Conservation (phyloP, 2,888 invertebrate species). For the Isoperla grammatica region DNA sequence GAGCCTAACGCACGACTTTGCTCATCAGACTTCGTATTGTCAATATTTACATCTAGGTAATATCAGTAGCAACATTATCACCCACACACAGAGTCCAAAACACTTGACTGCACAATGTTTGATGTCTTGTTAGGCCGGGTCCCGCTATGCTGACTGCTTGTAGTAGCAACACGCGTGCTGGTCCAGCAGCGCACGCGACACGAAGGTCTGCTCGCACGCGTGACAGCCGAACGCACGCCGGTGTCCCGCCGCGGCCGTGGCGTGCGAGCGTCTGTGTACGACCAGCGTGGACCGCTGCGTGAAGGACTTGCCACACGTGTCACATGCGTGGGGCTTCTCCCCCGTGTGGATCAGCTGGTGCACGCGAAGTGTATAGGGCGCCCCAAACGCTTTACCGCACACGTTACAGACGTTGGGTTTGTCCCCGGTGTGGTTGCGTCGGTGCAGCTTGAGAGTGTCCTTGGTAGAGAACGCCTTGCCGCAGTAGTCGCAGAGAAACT, state of each 20-base stretch:
- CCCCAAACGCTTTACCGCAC: constrained; percentile 25
- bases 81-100: no score
- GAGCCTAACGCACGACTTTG: no score
- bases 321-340: constrained; percentile 36
- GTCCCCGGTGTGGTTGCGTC: constrained; percentile 32
- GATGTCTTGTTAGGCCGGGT: no score
- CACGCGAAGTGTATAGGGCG: constrained; percentile 34
- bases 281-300: constrained; percentile 38
- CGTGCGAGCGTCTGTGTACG: constrained; percentile 25
- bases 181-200: constrained; percentile 38
- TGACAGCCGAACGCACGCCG: constrained; percentile 23
- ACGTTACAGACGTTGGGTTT: constrained; percentile 24
- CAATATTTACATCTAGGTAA: no score
- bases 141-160: no score
- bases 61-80: no score
- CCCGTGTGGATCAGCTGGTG: constrained; percentile 35
- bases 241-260: no score
- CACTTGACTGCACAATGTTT: no score
- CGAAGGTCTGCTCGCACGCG: constrained; percentile 33
- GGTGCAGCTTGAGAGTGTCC: constrained; percentile 37
- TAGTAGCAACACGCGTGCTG: constrained; percentile 33
- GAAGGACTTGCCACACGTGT: constrained; percentile 39
- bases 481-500: constrained; percentile 39
- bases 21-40: no score
- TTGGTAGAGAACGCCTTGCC: constrained; percentile 38